These are phyloP conservation scores for Xylota segnis DNA, from an alignment of 2,888 invertebrate genomes.

Conservation along the genomic window DNA sequence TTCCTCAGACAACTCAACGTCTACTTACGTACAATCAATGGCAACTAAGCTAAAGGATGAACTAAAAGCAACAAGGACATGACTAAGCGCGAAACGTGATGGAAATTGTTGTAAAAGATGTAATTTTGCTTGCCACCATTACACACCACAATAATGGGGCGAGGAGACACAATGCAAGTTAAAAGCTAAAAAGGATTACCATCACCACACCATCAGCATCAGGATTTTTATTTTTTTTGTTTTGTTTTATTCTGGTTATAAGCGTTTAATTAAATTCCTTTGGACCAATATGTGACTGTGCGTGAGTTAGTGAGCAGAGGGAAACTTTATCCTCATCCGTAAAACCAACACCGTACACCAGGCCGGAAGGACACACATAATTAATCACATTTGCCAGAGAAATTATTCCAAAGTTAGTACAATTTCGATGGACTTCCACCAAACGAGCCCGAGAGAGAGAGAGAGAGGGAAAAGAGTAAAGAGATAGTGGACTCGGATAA, in stretches of 20 bases:
- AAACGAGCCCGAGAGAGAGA: background rate
- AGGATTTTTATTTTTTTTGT: background rate
- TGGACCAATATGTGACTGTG: slow-evolving; percentile 57
- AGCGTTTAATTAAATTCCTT: slow-evolving; percentile 70
- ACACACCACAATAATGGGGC: background rate
- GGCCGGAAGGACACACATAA: slow-evolving; percentile 64
- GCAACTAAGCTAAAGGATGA: background rate
- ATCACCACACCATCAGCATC: slow-evolving; percentile 36
- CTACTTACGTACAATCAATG: slow-evolving; percentile 59
- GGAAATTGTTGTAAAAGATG: slow-evolving; percentile 31
- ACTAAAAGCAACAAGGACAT: background rate
- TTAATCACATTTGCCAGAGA: slow-evolving; percentile 74
- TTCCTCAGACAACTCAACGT: slow-evolving; percentile 44
- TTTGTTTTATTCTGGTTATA: slow-evolving; percentile 30
- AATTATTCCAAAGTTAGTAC: slow-evolving; percentile 67
- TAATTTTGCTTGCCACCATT: background rate
- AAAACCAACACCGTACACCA: slow-evolving; percentile 45
- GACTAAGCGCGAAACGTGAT: slow-evolving; percentile 7
- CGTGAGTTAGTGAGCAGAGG: slow-evolving; percentile 40
- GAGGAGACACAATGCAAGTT: slow-evolving; percentile 47
- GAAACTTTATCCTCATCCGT: slow-evolving; percentile 61
- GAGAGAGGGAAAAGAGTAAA: background rate
- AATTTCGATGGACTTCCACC: slow-evolving; percentile 35
- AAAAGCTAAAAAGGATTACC: slow-evolving; percentile 61
- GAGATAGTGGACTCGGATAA: slow-evolving; percentile 34